Evolutionary conservation across 2,888 invertebrate species (phyloP), one percentile per base, ranked within the genome.

Genomic region (Mythimna loreyi): DNA sequence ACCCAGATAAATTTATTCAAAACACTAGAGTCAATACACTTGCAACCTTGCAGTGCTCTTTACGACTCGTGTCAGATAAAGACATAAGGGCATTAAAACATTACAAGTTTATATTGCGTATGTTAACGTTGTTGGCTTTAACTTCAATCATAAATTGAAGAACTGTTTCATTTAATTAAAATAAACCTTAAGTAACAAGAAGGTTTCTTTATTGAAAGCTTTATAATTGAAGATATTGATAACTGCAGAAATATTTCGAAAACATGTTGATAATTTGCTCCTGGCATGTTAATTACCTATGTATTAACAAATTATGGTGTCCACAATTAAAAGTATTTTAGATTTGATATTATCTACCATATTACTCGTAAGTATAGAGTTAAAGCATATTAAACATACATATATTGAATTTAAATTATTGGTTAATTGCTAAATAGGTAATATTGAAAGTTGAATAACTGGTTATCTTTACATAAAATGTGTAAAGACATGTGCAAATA

Each of bases 21-120:
- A 92, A 92, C 91, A 93, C 88, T 89, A 92, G 91, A 92, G 95
- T 95, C 95, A 95, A 95, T 93, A 95, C 92, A 93, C 95, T 93
- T 91, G 90, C 95, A 95, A 95, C 95, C 95, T 95, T 95, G 94
- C 95, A 91, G 90, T 89, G 95, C 90, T 95, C 95, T 95, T 93
- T 93, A 93, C 90, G 90, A 93, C 91, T 93, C 89, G 87, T 90
- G 93, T 92, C 94, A 93, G 95, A 95, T 95, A 95, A 94, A 94
- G 92, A 92, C 92, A 91, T 93, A 93, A 90, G 92, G 91, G 91
- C 92, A 93, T 92, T 93, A 92, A 93, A 92, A 93, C 91, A 92
- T 93, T 90, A 89, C 87, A 89, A 90, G 85, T 90, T 89, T 89
- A 91, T 87, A 88, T 75, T 87, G 85, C 85, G 85, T 85, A 82